A percentile compares a stretch with the other conserved stretches of the same genome.
Evolutionary conservation across 1,140 invertebrate genomes (phyloP).

Genomic region (Drosophila asahinai): DNA sequence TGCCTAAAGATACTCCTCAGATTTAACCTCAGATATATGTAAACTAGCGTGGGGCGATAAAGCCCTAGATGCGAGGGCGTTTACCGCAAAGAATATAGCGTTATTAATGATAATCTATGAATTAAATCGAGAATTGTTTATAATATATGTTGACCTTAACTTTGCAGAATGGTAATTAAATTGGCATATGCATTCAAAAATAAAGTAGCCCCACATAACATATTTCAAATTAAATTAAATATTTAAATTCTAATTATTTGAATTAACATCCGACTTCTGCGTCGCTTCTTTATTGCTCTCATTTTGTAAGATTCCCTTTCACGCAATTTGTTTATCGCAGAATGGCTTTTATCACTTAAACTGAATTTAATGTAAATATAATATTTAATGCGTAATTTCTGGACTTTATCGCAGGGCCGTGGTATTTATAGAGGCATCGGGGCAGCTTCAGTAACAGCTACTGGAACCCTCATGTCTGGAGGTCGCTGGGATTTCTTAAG

Average conservation of each 20-base stretch:
- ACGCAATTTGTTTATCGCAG: conserved; percentile 2
- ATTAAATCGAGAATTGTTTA: background rate
- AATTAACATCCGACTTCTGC: background rate
- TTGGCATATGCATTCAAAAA: no score
- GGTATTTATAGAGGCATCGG: conserved; percentile 37
- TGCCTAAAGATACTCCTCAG: conserved; percentile 31
- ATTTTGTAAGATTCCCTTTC: conserved; percentile 1
- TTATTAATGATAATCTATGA: background rate
- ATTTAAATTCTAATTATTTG: background rate
- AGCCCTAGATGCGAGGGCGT: conserved; percentile 6
- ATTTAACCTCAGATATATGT: conserved; percentile 8
- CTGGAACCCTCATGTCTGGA: conserved; percentile 13
- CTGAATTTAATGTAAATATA: conserved; percentile 29
- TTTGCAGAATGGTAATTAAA: background rate
- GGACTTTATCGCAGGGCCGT: conserved; percentile 22
- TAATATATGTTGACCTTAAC: conserved; percentile 6
- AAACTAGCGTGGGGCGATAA: background rate
- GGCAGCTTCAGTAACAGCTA: conserved; percentile 18
- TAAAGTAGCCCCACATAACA: background rate
- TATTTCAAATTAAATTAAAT: background rate
- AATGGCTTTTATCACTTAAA: conserved; percentile 12
- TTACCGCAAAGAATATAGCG: conserved; percentile 11
- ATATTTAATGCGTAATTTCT: conserved; percentile 45
- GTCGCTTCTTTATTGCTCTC: background rate
- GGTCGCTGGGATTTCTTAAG: conserved; percentile 22